Evolutionary conservation across 2,888 invertebrate species (phyloP).

Genomic region (Mimas tiliae): DNA sequence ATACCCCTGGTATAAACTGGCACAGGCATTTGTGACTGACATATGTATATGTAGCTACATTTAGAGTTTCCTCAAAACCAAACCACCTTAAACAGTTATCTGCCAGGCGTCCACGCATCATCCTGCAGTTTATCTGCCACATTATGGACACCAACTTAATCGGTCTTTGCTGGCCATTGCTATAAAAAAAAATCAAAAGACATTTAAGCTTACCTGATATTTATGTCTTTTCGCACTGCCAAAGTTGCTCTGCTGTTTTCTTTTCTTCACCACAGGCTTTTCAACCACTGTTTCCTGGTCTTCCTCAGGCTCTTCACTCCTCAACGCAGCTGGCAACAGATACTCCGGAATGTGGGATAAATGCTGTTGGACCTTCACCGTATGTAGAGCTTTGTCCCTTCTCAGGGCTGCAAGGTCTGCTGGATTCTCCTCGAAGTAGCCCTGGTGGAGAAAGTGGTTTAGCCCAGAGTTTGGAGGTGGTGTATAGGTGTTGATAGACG

Average conservation of each 20-base stretch:
- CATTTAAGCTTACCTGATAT: conserved; percentile 62
- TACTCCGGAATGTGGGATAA: conserved; percentile 97
- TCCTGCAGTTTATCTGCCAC: no score
- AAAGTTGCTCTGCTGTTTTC: conserved; percentile 56
- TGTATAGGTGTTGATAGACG: background rate
- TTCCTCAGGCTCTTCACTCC: conserved; percentile 84
- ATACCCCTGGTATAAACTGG: no score
- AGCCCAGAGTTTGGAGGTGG: background rate
- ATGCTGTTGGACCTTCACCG: conserved; percentile 92
- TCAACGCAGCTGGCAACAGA: conserved; percentile 91
- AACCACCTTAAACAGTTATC: no score
- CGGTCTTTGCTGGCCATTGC: no score
- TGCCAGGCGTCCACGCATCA: no score
- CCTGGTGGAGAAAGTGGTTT: conserved; percentile 66
- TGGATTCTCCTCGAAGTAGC: conserved; percentile 97
- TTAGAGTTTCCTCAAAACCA: no score
- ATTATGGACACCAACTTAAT: no score
- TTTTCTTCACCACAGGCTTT: conserved; percentile 59
- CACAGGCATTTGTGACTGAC: no score
- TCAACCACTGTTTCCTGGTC: conserved; percentile 49
- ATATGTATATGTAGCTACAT: no score
- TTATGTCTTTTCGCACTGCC: conserved; percentile 74
- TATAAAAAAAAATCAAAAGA: background rate
- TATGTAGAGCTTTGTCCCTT: conserved; percentile 94
- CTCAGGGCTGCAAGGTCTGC: conserved; percentile 93